Base-by-base conservation (phyloP, 2,888 invertebrate species). In the Sussaba pulchella region DNA sequence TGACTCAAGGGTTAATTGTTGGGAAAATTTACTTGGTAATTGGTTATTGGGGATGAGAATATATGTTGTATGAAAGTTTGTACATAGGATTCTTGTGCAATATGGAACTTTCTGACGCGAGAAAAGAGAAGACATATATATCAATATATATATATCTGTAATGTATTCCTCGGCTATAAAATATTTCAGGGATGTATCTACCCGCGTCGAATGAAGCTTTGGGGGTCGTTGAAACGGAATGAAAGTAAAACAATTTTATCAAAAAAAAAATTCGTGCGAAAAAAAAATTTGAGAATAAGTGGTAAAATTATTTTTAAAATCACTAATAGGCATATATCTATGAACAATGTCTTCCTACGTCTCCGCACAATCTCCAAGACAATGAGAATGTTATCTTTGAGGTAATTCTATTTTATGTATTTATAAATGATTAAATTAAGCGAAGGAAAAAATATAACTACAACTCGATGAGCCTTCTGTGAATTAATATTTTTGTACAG, bases 51-150 rank as follows among this genome's bases (percentile, higher is more conserved):
- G 77, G 67, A 52, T 72, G 66, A 84, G 70, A 78, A 77, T 82
- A 79, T 80, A 57, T 31, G 78, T 85, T 89, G 87, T 88, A 89
- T 88, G 86, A 87, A 89, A 88, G 85, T 83, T 85, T 89, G 90
- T 90, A 89, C 77, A 90, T 90, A 89, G 86, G 81, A 84, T 82
- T 84, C 78, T 76, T 86, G 71, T 85, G 85, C 85, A 83, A 86
- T 83, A 84, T 66, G 75, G 78, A 78, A 81, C 70, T 83, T 82
- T 78, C 73, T 81, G 70, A 74, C 67, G 75, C 69, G 81, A 73
- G 70, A 74, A 75, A 75, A 67, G 17, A 52, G 24, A 67, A 61
- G 21, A 67, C 50, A 52, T 10, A n/a, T 43, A n/a, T n/a, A n/a
- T n/a, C 26, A 2, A 61, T 21, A 50, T 21, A 47, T 54, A 59